Evolutionary conservation across 2,888 invertebrate species (phyloP).

Genomic region (Pristionchus fissidentatus): DNA sequence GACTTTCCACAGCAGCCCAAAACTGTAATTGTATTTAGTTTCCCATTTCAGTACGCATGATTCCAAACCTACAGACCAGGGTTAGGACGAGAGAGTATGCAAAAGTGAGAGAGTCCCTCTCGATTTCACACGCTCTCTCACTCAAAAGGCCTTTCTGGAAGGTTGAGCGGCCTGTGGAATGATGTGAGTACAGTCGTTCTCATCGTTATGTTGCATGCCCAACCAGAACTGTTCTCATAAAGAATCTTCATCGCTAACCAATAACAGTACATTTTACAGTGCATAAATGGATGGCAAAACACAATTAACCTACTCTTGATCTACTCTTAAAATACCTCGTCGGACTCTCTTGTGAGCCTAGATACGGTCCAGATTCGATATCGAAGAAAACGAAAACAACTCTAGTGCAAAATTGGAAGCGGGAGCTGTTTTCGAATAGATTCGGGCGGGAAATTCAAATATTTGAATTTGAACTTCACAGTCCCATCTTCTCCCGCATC

Average conservation of each 20-base stretch:
- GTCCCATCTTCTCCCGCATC: conserved; percentile 52
- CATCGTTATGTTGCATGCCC: no score
- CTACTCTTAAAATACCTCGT: conserved; percentile 41
- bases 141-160: no score
- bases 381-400: not conserved
- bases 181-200: no score
- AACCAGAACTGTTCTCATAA: no score
- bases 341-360: not conserved
- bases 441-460: conserved; percentile 37
- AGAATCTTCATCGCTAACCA: not conserved
- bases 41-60: no score
- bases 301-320: not conserved
- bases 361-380: not conserved
- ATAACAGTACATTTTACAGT: conserved; percentile 1
- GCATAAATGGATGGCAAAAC: not conserved
- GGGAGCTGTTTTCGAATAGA: not conserved
- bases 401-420: conserved; percentile 32
- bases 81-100: no score
- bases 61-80: no score
- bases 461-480: conserved; percentile 17
- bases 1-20: no score
- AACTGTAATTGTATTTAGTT: no score
- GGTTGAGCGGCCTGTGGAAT: no score
- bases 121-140: no score
- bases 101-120: no score